Evolutionary conservation across 2,113 vertebrate species (phyloP).

Genomic region (Balaenoptera acutorostrata): DNA sequence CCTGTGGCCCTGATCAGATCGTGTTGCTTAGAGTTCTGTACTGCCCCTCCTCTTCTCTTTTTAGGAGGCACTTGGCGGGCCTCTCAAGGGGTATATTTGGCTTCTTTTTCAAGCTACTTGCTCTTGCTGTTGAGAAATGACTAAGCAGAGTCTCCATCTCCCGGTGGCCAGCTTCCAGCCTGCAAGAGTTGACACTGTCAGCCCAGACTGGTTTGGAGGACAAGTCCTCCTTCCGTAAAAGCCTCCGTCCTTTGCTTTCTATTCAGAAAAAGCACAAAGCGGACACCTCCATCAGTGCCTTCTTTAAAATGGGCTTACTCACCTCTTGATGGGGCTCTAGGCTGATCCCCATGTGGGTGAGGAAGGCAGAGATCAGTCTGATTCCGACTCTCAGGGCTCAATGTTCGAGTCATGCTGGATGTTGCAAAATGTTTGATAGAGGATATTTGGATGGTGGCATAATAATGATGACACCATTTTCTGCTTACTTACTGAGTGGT

Average conservation of each 20-base stretch:
- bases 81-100: constrained; percentile 12
- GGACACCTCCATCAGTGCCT: not conserved
- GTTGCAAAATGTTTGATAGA: not conserved
- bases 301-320: not conserved
- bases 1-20: not conserved
- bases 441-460: not conserved
- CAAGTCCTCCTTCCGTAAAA: not conserved
- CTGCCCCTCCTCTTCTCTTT: not conserved
- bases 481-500: not conserved
- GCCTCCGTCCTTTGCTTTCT: not conserved
- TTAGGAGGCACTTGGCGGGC: constrained; percentile 10
- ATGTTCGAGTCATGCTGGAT: not conserved
- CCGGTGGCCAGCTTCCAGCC: constrained; percentile 5
- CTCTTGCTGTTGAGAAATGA: constrained; percentile 52
- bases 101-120: constrained; percentile 39
- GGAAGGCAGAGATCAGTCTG: not conserved
- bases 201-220: not conserved
- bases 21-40: not conserved
- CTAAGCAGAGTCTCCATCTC: constrained; percentile 38
- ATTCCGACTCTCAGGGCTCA: not conserved
- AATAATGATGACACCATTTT: not conserved
- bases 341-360: not conserved
- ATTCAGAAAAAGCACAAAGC: not conserved
- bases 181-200: not conserved
- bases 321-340: not conserved